These are phyloP conservation scores for Nemopilema nomurai DNA, from an alignment of 30 jellyfish, hydroid and myxozoan species.

Conservation along the genomic window DNA sequence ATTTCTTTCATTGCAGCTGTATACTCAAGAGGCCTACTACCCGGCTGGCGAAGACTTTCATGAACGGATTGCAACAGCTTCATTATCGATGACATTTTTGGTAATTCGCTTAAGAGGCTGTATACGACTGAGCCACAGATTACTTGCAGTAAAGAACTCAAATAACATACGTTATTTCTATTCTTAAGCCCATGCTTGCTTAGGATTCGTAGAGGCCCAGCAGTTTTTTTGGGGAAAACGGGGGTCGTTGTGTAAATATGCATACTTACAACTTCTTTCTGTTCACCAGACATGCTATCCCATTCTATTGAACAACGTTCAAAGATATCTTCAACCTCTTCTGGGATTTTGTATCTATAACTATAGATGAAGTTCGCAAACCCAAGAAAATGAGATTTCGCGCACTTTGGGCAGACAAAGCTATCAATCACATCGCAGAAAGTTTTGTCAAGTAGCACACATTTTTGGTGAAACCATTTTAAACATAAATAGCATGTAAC, in stretches of 20 bases:
- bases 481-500: not conserved
- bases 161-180: conserved; percentile 5
- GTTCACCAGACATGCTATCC: not conserved
- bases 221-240: too few relatives aligned
- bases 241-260: conserved; percentile 4
- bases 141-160: conserved; percentile 1
- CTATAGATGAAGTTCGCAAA: not conserved
- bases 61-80: not conserved
- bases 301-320: not conserved
- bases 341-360: not conserved
- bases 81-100: not conserved
- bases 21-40: not conserved
- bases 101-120: not conserved
- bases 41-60: not conserved
- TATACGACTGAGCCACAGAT: not conserved
- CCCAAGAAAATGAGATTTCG: not conserved
- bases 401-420: not conserved
- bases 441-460: conserved; percentile 6
- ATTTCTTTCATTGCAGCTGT: not conserved
- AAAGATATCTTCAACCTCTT: not conserved
- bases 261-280: not conserved
- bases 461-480: not conserved
- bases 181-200: conserved; percentile 8
- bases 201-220: conserved; percentile 1
- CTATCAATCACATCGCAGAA: not conserved